phyloP scores from a whole-genome alignment of 2,888 invertebrate species.

The Troilus luridus region DNA sequence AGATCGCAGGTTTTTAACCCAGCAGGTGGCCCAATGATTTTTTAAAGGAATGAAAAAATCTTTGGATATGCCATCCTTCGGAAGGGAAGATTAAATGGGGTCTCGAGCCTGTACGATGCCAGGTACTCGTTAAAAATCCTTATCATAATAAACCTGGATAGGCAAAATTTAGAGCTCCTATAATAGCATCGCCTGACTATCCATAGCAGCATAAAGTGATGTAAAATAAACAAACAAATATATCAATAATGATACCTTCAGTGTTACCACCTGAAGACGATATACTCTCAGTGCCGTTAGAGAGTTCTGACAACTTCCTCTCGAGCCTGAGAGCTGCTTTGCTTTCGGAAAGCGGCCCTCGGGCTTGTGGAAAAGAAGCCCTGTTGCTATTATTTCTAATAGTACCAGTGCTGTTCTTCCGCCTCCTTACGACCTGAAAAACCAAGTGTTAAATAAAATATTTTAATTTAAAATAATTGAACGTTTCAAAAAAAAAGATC shows the following conservation, averaged over 20 bases:
- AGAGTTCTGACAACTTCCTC: constrained; percentile 70
- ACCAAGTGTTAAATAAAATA: not conserved
- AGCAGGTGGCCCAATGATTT: too few relatives aligned
- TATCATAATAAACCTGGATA: too few relatives aligned
- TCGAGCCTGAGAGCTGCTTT: constrained; percentile 72
- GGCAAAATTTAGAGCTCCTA: too few relatives aligned
- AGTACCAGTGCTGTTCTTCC: constrained; percentile 45
- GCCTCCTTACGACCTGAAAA: constrained; percentile 50
- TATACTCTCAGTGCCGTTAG: constrained; percentile 54
- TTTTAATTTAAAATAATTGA: not conserved
- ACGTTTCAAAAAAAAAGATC: not conserved
- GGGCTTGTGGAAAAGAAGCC: constrained; percentile 73
- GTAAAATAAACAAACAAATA: not conserved
- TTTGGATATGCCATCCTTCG: too few relatives aligned
- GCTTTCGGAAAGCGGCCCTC: constrained; percentile 72
- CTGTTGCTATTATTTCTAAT: constrained; percentile 10
- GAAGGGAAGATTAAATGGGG: too few relatives aligned
- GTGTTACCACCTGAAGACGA: constrained; percentile 55
- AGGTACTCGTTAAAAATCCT: too few relatives aligned
- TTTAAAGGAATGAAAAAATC: too few relatives aligned
- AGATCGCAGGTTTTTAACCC: too few relatives aligned
- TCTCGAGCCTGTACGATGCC: too few relatives aligned
- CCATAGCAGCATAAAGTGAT: too few relatives aligned
- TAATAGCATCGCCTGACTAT: too few relatives aligned
- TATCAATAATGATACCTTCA: constrained; percentile 10